Percentiles rank a stretch among this genome's conserved stretches.
phyloP scores from a whole-genome alignment of 1,140 invertebrate species.

The Danaus melanippus region DNA sequence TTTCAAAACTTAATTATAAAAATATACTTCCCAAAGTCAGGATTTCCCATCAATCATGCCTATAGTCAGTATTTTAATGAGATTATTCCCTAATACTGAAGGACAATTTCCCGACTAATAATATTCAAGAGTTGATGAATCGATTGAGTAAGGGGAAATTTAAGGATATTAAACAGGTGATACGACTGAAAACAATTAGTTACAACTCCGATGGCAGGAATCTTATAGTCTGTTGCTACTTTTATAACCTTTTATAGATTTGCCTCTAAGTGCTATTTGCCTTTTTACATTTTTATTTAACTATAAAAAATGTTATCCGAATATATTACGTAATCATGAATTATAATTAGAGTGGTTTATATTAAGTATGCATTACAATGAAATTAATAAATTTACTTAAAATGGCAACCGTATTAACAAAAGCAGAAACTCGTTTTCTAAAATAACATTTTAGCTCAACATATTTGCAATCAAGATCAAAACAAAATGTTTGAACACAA shows the following conservation, averaged over 20 bases:
- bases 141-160: constrained; percentile 20
- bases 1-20: not conserved
- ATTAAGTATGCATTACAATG: no score
- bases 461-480: constrained; percentile 18
- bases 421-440: not conserved
- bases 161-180: constrained; percentile 16
- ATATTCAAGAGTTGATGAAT: constrained; percentile 26
- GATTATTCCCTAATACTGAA: constrained; percentile 59
- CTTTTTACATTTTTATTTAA: no score
- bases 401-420: no score
- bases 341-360: no score
- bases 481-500: constrained; percentile 27
- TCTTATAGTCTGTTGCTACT: no score
- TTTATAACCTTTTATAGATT: no score
- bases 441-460: not conserved
- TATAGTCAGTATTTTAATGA: constrained; percentile 46
- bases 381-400: no score
- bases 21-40: constrained; percentile 11
- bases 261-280: no score
- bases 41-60: constrained; percentile 47
- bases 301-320: no score
- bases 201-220: no score
- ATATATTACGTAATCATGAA: no score
- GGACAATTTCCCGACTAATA: constrained; percentile 51
- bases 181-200: not conserved